These are phyloP conservation scores for Leptocoma aspasia DNA, from an alignment of 2,113 vertebrate species.

Conservation along the genomic window DNA sequence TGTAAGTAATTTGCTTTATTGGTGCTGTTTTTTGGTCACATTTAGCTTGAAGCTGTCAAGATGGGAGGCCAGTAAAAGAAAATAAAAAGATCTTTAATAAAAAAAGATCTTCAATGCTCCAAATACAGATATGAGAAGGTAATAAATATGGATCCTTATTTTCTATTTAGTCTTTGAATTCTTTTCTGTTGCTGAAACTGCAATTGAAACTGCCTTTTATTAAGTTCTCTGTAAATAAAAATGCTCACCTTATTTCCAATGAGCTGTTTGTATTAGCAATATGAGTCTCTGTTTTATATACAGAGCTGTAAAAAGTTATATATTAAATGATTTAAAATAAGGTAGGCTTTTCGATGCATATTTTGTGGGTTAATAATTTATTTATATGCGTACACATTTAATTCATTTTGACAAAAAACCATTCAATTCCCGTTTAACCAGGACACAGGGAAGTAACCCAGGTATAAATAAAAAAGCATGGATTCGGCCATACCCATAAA, in stretches of 20 bases:
- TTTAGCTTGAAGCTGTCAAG: not conserved
- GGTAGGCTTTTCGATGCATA: not conserved
- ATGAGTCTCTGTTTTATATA: not conserved
- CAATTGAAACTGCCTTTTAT: not conserved
- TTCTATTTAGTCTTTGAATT: not conserved
- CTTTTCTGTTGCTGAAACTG: not conserved
- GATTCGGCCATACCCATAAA: not conserved
- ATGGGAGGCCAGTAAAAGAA: not conserved
- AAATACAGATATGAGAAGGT: not conserved
- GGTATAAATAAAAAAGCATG: not conserved
- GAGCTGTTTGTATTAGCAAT: not conserved
- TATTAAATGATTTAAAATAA: not conserved
- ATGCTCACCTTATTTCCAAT: not conserved
- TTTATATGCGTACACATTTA: not conserved
- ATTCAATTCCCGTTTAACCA: not conserved
- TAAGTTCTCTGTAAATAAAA: not conserved
- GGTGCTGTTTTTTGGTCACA: not conserved
- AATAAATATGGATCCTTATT: not conserved
- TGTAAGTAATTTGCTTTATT: not conserved
- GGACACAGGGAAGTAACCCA: not conserved
- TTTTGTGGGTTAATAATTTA: not conserved
- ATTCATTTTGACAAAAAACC: not conserved
- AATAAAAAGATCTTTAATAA: not conserved
- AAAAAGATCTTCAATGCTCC: not conserved
- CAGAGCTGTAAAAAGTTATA: not conserved